Base-by-base conservation (phyloP, 2,888 invertebrate species). In the Ormia ochracea region DNA sequence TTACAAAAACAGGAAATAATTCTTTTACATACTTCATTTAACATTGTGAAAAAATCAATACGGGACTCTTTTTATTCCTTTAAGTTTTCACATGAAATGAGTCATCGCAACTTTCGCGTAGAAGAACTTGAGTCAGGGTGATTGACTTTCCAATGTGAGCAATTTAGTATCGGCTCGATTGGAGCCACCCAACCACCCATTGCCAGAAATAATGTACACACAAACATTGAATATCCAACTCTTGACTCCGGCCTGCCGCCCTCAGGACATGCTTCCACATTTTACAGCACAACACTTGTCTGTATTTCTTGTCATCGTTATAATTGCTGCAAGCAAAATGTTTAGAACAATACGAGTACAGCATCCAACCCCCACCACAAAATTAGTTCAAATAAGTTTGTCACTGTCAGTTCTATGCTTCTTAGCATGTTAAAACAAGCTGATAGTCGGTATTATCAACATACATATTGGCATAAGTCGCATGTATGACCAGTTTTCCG, bases 31-130 rank as follows among this genome's bases (percentile, higher is more conserved):
- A 45, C 66, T 66, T 65, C 45, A 72, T 72, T 72, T 45, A 21
- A 59, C 61, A n/a, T 48, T 23, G 70, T 45, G 31, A 61, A 74
- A 77, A 76, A 80, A 80, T 80, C 76, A 76, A 80, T 80, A 76
- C 14, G 28, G 73, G 50, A 58, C 72, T 59, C 59, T 69, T 48
- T 78, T 38, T 73, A 41, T 65, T 48, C 52, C 52, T 69, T 68
- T 66, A n/a, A 50, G 31, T 31, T 48, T 21, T 66, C 26, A 58
- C 75, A 56, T 54, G 14, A 76, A 76, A 73, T 80, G 80, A 80
- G 56, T 80, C 80, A 80, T 72, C 66, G 50, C 68, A 72, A 56
- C 61, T 50, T 76, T 43, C 14, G 12, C 12, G 9, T 23, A 23
- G n/a, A 33, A 41, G 41, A 61, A 26, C 66, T 59, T 73, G 63